These are phyloP conservation scores for Clitarchus hookeri DNA, from an alignment of 2,888 invertebrate species.

Conservation along the genomic window DNA sequence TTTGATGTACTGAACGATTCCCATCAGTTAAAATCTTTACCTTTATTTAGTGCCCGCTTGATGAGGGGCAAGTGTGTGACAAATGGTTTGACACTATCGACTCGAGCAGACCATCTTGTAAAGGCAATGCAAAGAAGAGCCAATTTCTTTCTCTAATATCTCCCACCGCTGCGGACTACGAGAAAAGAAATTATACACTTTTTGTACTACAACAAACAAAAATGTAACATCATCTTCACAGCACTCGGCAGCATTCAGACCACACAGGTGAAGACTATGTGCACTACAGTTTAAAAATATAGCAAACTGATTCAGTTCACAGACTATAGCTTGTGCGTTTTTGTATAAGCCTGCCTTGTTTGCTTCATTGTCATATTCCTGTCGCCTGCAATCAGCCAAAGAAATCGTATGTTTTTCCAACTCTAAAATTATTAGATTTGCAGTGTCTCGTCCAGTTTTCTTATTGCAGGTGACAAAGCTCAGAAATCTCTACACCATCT, in stretches of 20 bases:
- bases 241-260: conserved; percentile 10
- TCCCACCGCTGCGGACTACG: conserved; percentile 12
- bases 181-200: conserved; percentile 12
- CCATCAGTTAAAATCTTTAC: background rate
- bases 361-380: background rate
- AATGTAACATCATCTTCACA: conserved; percentile 23
- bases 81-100: background rate
- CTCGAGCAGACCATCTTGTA: background rate
- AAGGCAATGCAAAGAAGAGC: conserved; percentile 10
- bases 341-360: conserved; percentile 19
- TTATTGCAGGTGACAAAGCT: background rate
- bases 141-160: background rate
- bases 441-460: conserved; percentile 11
- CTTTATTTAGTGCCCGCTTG: background rate
- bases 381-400: background rate
- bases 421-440: background rate
- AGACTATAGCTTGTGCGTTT: background rate
- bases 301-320: background rate
- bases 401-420: conserved; percentile 17
- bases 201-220: conserved; percentile 12
- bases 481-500: background rate
- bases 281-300: conserved; percentile 27
- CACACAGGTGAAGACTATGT: background rate
- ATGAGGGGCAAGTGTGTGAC: background rate
- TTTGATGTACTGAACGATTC: background rate